A percentile compares a stretch with the other conserved stretches of the same genome.
These are phyloP conservation scores for Urocitellus parryii DNA, from an alignment of 2,113 vertebrate species.

Conservation along the genomic window DNA sequence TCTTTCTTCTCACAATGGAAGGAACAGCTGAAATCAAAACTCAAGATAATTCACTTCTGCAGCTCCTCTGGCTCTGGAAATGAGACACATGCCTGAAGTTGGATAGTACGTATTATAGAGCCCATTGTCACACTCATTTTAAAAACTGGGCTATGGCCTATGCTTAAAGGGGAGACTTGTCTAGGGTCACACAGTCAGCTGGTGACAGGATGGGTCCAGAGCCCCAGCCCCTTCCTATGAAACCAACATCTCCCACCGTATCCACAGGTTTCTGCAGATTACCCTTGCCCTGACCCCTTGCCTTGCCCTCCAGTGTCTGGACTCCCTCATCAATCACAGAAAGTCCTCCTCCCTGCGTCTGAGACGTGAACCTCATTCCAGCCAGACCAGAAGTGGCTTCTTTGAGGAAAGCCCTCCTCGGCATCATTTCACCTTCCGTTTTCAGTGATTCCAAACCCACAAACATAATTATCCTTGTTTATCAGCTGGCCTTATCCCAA, in stretches of 20 bases:
- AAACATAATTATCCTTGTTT: slow-evolving; percentile 49
- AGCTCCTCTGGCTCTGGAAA: neutral
- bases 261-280: neutral
- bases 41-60: neutral
- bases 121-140: neutral
- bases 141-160: neutral
- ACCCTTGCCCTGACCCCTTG: neutral
- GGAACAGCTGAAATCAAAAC: neutral
- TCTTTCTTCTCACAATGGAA: neutral
- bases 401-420: neutral
- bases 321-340: neutral
- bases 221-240: neutral
- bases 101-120: neutral
- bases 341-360: neutral
- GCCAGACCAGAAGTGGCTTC: neutral
- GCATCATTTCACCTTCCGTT: slow-evolving; percentile 38
- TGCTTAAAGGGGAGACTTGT: neutral
- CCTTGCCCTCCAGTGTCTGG: neutral
- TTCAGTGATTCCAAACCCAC: slow-evolving; percentile 38
- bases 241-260: neutral
- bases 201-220: neutral
- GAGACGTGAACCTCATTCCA: neutral
- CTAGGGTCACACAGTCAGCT: neutral
- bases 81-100: neutral
- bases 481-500: slow-evolving; percentile 35